A percentile compares a stretch with the other conserved stretches of the same genome.
These are phyloP conservation scores for Bembecia ichneumoniformis DNA, from an alignment of 2,888 invertebrate genomes.

Conservation along the genomic window DNA sequence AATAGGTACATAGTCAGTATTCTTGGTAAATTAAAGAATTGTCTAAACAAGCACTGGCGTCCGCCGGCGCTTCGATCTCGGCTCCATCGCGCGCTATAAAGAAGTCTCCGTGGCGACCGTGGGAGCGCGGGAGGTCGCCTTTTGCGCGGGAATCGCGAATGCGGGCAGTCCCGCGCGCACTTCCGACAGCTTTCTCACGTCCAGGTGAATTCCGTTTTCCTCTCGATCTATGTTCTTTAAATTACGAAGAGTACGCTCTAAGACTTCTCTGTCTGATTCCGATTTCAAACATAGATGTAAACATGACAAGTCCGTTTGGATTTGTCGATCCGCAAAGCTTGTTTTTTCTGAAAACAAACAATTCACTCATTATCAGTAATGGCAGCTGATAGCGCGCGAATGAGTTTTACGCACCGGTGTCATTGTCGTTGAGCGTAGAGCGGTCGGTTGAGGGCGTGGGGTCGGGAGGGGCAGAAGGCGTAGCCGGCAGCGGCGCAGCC, in stretches of 20 bases:
- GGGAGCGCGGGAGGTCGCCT: not conserved
- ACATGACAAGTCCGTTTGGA: conserved; percentile 46
- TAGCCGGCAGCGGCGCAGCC: conserved; percentile 29
- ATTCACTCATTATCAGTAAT: too few relatives aligned
- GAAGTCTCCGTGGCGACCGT: conserved; percentile 3
- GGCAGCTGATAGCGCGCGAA: too few relatives aligned
- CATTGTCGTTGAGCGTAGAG: conserved; percentile 34
- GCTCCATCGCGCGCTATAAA: conserved; percentile 6
- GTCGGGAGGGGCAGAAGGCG: conserved; percentile 26
- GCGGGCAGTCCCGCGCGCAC: not conserved
- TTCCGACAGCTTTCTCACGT: not conserved
- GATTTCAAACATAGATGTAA: conserved; percentile 16
- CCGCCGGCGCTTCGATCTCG: conserved; percentile 3
- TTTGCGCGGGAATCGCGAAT: not conserved
- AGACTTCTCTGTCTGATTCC: not conserved
- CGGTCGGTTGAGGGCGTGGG: conserved; percentile 46
- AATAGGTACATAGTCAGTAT: not conserved
- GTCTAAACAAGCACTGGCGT: conserved; percentile 15
- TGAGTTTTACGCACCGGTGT: too few relatives aligned
- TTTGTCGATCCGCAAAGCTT: conserved; percentile 37
- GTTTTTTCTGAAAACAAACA: conserved; percentile 26
- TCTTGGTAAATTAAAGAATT: not conserved
- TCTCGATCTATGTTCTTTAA: not conserved
- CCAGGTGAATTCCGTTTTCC: not conserved
- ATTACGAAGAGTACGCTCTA: not conserved